phyloP scores from a whole-genome alignment of 2,888 invertebrate genomes.

The Caenorhabditis macrosperma region DNA sequence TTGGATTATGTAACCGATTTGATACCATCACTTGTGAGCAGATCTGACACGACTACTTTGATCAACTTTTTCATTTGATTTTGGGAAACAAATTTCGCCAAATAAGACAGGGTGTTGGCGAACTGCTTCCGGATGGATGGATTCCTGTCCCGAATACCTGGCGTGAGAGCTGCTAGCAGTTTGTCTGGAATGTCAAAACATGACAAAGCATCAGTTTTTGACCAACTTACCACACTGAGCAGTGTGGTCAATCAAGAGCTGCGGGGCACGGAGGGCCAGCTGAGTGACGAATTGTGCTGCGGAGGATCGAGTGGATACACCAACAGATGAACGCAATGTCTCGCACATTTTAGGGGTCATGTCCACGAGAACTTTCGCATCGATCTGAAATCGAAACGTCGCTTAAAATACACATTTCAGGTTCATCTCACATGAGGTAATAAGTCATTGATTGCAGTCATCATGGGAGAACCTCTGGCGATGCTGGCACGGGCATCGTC shows the following conservation, averaged over 20 bases:
- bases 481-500: constrained; percentile 89
- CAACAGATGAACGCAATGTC: constrained; percentile 65
- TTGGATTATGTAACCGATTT: no score
- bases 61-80: constrained; percentile 63
- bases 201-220: neutral
- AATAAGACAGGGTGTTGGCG: constrained; percentile 66
- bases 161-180: constrained; percentile 60
- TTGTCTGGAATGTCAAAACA: constrained; percentile 43
- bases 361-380: constrained; percentile 42
- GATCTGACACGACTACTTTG: constrained; percentile 54
- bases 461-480: constrained; percentile 89
- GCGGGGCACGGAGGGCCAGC: constrained; percentile 66
- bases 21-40: constrained; percentile 54
- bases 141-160: constrained; percentile 69
- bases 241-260: constrained; percentile 61
- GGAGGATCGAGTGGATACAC: constrained; percentile 65
- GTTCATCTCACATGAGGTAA: constrained; percentile 57
- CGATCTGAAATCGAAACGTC: constrained; percentile 39
- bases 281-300: constrained; percentile 67
- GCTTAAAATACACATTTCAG: neutral
- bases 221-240: constrained; percentile 55
- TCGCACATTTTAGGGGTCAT: constrained; percentile 62
- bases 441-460: constrained; percentile 67
- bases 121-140: constrained; percentile 71
- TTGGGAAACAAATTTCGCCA: constrained; percentile 64